Percentiles rank a stretch among this genome's conserved stretches.
Evolutionary conservation across 37 sponge, comb jelly and placozoan species (phyloP).

Genomic region (Aplysina aerophoba): DNA sequence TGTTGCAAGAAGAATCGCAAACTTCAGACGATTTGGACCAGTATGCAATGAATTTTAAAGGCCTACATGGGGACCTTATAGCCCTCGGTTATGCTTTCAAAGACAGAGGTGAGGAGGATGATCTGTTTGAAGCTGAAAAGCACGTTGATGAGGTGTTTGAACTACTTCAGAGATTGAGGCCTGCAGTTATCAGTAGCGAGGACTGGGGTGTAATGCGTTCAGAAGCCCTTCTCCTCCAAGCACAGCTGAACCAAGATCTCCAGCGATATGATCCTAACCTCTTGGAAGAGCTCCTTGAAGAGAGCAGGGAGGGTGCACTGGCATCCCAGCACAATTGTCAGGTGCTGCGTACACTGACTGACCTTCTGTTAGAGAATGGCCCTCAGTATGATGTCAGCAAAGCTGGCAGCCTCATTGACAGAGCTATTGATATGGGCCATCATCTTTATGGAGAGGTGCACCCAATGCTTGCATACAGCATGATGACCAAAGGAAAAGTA

Average conservation of each 20-base stretch:
- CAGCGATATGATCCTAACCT: background rate
- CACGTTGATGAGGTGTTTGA: background rate
- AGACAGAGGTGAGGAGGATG: background rate
- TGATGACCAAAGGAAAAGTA: constrained; percentile 1
- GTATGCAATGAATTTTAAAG: background rate
- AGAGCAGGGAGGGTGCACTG: too few species aligned
- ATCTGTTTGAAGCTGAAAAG: background rate
- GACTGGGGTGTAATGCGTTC: background rate
- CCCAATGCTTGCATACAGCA: background rate
- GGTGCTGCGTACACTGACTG: background rate
- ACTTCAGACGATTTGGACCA: background rate
- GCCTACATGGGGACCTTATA: background rate
- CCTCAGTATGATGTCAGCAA: background rate
- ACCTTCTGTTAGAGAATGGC: background rate
- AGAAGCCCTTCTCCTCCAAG: background rate
- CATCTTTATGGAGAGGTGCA: background rate
- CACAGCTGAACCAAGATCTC: background rate
- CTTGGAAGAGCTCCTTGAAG: background rate
- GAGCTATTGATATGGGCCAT: background rate
- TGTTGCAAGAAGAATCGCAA: background rate
- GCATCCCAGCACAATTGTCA: background rate
- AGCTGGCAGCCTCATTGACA: background rate
- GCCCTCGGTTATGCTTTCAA: background rate
- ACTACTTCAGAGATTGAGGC: background rate
- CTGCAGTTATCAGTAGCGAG: too few species aligned